Evolutionary conservation across 2,113 vertebrate species (phyloP).

Genomic region (Ascaphus truei): DNA sequence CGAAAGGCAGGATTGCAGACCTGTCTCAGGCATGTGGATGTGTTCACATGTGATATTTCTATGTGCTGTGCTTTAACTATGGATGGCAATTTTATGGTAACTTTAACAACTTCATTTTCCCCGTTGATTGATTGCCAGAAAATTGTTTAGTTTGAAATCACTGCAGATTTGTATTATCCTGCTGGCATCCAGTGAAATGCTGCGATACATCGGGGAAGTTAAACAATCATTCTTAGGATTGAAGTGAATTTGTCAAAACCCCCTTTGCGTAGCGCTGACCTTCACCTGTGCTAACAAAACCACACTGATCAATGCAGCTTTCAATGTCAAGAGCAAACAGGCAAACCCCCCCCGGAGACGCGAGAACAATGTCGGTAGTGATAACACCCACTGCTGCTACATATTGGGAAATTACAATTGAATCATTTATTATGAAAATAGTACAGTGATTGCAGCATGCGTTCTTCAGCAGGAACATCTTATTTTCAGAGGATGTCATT

Average conservation of each 20-base stretch:
- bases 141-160: no score
- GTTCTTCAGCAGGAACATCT: background rate
- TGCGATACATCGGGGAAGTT: no score
- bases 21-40: no score
- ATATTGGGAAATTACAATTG: background rate
- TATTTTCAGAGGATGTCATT: background rate
- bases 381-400: background rate
- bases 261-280: background rate
- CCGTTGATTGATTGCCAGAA: no score
- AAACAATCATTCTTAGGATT: no score
- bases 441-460: background rate
- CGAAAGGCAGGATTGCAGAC: no score
- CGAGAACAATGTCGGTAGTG: background rate
- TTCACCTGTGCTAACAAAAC: background rate
- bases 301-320: conserved; percentile 3
- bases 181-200: no score
- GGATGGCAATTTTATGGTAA: no score
- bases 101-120: no score
- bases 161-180: no score
- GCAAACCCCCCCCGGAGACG: background rate
- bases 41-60: no score
- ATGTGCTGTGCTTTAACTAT: no score
- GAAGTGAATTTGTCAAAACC: background rate
- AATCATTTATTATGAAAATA: background rate
- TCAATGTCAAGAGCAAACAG: background rate